A percentile compares a stretch with the other conserved stretches of the same genome.
Evolutionary conservation across 2,888 invertebrate genomes (phyloP).

Genomic region (Amiota communis): DNA sequence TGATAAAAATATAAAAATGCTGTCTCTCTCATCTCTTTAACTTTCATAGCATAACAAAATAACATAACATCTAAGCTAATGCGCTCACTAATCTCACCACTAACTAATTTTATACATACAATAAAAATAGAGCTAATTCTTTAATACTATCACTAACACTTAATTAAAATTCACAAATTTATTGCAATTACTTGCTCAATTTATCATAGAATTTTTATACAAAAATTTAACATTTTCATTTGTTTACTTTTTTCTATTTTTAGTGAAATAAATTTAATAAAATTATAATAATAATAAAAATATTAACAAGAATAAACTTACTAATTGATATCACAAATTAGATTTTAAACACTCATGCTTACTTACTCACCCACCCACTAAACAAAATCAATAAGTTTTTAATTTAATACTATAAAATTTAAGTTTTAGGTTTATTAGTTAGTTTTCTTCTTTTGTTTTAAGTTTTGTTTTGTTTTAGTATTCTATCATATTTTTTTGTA

Average conservation of each 20-base stretch:
- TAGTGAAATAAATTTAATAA: constrained; percentile 6
- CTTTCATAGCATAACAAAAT: constrained; percentile 37
- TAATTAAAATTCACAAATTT: too few species aligned
- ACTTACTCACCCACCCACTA: too few species aligned
- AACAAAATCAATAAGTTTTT: too few species aligned
- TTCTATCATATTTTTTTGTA: too few species aligned
- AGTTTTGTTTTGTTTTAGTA: too few species aligned
- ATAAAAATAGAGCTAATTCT: background rate
- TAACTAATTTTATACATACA: constrained; percentile 1
- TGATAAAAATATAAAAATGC: constrained; percentile 68
- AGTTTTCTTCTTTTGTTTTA: too few species aligned
- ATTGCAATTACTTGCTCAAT: constrained; percentile 27
- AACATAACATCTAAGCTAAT: constrained; percentile 38
- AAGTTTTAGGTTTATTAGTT: too few species aligned
- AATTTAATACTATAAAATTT: too few species aligned
- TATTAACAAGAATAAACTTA: too few species aligned
- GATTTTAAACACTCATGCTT: too few species aligned
- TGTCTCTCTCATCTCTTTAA: constrained; percentile 41
- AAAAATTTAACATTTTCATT: too few species aligned
- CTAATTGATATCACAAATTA: constrained; percentile 11
- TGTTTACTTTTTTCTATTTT: background rate
- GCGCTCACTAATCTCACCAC: constrained; percentile 36
- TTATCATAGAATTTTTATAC: background rate
- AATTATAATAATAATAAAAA: background rate
- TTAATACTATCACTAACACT: too few species aligned